A percentile compares a stretch with the other conserved stretches of the same genome.
These are phyloP conservation scores for Pangasius mekongensis DNA, from an alignment of 2,797 vertebrate species.

Conservation along the genomic window DNA sequence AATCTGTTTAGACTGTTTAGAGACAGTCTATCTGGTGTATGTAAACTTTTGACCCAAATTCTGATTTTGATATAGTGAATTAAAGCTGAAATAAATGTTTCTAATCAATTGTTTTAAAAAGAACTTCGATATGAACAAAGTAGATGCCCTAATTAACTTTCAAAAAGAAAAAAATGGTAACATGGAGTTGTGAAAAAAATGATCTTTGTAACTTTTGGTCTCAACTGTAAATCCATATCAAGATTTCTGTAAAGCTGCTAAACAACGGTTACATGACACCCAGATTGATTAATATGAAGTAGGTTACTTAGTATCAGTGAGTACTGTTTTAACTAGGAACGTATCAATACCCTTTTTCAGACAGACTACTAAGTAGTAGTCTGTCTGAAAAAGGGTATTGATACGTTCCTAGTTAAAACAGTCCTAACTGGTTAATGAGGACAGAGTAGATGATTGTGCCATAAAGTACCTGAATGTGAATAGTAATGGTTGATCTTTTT, in stretches of 20 bases:
- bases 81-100: neutral
- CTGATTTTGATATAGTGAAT: neutral
- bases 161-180: neutral
- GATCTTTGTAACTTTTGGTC: too few relatives aligned
- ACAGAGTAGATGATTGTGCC: neutral
- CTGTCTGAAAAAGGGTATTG: neutral
- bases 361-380: neutral
- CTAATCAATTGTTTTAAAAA: neutral
- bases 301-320: neutral
- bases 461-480: neutral
- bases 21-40: neutral
- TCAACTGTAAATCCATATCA: too few relatives aligned
- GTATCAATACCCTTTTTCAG: neutral
- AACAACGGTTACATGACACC: neutral
- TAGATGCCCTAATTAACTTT: neutral
- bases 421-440: neutral
- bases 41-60: neutral
- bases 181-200: neutral
- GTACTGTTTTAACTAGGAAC: neutral
- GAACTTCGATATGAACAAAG: neutral
- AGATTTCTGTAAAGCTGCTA: neutral
- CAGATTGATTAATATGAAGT: neutral
- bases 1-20: neutral
- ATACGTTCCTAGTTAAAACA: neutral
- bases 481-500: neutral